Conservation (phyloP, 2,888 invertebrate species). For the Oscheius sp. region DNA sequence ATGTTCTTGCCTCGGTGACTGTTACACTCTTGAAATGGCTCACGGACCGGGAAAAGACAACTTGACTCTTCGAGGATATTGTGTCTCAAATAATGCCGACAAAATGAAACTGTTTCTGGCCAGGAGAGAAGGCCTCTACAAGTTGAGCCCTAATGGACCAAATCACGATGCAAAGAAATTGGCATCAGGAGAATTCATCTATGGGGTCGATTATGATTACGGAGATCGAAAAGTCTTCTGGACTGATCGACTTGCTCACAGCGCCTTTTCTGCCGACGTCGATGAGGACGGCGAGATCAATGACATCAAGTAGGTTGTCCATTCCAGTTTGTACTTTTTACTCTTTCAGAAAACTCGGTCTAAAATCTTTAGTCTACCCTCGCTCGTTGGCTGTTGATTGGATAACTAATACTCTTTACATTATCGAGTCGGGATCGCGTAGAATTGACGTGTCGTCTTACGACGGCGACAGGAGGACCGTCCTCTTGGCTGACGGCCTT, state of each 20-base stretch:
- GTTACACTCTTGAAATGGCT: conserved; percentile 62
- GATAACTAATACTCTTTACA: conserved; percentile 93
- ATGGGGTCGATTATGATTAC: conserved; percentile 92
- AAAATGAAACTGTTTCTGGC: conserved; percentile 72
- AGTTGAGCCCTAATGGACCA: conserved; percentile 54
- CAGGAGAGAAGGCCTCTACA: conserved; percentile 70
- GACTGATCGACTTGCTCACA: conserved; percentile 77
- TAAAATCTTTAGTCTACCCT: conserved; percentile 71
- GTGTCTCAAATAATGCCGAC: conserved; percentile 69
- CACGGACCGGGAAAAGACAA: conserved; percentile 64
- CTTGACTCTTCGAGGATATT: conserved; percentile 68
- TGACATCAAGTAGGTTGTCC: conserved; percentile 60
- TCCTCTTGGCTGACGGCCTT: conserved; percentile 89
- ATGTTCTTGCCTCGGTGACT: conserved; percentile 70
- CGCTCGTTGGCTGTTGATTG: conserved; percentile 88
- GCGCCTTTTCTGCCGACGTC: conserved; percentile 69
- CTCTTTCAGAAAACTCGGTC: conserved; percentile 60
- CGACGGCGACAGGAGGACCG: conserved; percentile 86
- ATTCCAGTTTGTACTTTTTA: background rate
- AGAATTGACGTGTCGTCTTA: conserved; percentile 93
- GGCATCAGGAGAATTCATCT: conserved; percentile 72
- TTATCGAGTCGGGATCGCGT: conserved; percentile 76
- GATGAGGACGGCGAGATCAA: conserved; percentile 68
- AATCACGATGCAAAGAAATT: conserved; percentile 64
- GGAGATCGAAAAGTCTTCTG: conserved; percentile 86